Evolutionary conservation across 2,888 invertebrate genomes (phyloP), one percentile per base, ranked within the genome.

Genomic region (Andrena trimmerana): DNA sequence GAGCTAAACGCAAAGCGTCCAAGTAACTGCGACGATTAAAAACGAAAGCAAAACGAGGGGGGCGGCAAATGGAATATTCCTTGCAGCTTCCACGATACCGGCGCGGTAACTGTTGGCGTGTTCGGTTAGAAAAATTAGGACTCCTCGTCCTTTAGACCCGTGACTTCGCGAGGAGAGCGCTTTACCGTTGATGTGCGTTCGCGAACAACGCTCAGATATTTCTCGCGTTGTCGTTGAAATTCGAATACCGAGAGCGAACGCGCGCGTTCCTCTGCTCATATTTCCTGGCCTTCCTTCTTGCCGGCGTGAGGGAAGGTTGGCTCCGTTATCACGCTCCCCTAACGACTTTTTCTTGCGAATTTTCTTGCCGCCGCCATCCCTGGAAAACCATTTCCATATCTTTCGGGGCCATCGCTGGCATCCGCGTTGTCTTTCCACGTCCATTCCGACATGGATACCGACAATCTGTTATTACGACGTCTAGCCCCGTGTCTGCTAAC

Each of bases 271-370:
- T 10, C 20, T 48, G 54, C 42, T 52, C 68, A 6, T 42, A 52
- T 62, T 78, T 74, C 42, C 68, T 10, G 7, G n/a, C 24, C 16
- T 42, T 67, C 60, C 52, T 16, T 29, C 65, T 66, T 31, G 27
- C 69, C 59, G 52, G 8, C n/a, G 71, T 4, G 10, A 50, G 29
- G n/a, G 13, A 20, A 67, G 27, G 62, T 36, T 6, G 42, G 16
- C 29, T 24, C 42, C 63, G 66, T 77, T 85, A 85, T 85, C 84
- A 20, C 60, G 48, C 77, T 77, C 54, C 73, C 67, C 74, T 78
- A 85, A 85, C 85, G 79, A 85, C 85, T 73, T 72, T 76, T 85
- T 85, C 79, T 78, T 77, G 48, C 78, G 81, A 78, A 62, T 85
- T 73, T 83, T 75, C 75, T 84, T 59, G 8, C 63, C 69, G 10